Base-by-base conservation (phyloP, 2,113 vertebrate genomes). In the Nothocercus julius region DNA sequence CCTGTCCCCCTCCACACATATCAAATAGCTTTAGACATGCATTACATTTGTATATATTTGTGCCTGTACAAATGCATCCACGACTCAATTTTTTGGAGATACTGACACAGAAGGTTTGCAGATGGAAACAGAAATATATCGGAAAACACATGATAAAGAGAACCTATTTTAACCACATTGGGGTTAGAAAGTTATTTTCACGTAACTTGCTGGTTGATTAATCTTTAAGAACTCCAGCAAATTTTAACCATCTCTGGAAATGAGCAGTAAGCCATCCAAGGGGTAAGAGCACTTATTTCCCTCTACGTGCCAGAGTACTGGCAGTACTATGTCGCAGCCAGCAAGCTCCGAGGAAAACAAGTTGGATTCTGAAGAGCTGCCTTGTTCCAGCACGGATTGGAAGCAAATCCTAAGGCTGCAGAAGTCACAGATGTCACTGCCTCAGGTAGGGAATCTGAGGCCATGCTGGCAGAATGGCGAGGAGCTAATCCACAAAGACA, bases 11-110 rank as follows among this genome's bases (percentile, higher is more conserved):
- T 18, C 6, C 27, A 66, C 28, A 10, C 0, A 4, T 4, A 73
- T 0, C 77, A 17, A 70, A 21, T 4, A 11, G 19, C 27, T 44
- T 56, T 44, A 34, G 8, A 2, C 2, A 42, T 0, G 2, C 0
- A 2, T 30, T n/a, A 5, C n/a, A 38, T 7, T 19, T 12, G 7
- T 2, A 7, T 11, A 19, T 18, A n/a, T 49, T 49, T 49, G 38
- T 11, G 18, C 32, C 62, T 19, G 51, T 13, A 11, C 69, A 84
- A 21, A 47, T 32, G 47, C 1, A 2, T 2, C 16, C 19, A 27
- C 12, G 32, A 34, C 16, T 17, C 9, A 44, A 21, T n/a, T 62
- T 34, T 27, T 51, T 36, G 73, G 1, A 9, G 32, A 0, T 10
- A 30, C 9, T 14, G 24, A 58, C 56, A 16, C 1, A 63, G 53